Percentiles rank a stretch among this genome's conserved stretches.
phyloP scores from a whole-genome alignment of 2,113 vertebrate species.

The Ginglymostoma cirratum region DNA sequence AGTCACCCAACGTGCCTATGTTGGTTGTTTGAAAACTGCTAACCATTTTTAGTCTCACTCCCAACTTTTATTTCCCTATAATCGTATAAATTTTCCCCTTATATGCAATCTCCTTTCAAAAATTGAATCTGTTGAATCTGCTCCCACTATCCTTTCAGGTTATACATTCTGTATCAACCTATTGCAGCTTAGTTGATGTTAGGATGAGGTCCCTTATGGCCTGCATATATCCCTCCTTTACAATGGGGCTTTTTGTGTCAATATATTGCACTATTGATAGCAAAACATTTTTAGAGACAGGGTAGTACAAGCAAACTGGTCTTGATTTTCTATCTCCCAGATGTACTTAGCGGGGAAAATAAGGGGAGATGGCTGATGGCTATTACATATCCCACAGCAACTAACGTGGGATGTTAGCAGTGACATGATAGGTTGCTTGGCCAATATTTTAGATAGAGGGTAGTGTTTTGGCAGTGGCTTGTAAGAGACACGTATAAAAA shows the following conservation, averaged over 20 bases:
- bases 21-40: no score
- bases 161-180: background rate
- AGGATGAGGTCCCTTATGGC: background rate
- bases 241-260: background rate
- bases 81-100: background rate
- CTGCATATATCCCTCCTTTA: background rate
- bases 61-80: background rate
- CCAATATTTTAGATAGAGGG: background rate
- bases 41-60: no score
- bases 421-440: background rate
- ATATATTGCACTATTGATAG: background rate
- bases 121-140: background rate
- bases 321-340: background rate
- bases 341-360: no score
- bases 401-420: background rate
- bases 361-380: background rate
- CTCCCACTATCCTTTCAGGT: background rate
- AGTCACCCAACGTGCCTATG: background rate
- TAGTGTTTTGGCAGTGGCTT: background rate
- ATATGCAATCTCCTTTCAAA: background rate
- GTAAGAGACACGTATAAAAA: background rate
- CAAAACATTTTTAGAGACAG: background rate
- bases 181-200: background rate
- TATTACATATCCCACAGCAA: background rate
- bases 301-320: background rate